Percentiles rank a stretch among this genome's conserved stretches.
These are phyloP conservation scores for Camelus dromedarius DNA, from an alignment of 2,113 vertebrate genomes.

Conservation along the genomic window DNA sequence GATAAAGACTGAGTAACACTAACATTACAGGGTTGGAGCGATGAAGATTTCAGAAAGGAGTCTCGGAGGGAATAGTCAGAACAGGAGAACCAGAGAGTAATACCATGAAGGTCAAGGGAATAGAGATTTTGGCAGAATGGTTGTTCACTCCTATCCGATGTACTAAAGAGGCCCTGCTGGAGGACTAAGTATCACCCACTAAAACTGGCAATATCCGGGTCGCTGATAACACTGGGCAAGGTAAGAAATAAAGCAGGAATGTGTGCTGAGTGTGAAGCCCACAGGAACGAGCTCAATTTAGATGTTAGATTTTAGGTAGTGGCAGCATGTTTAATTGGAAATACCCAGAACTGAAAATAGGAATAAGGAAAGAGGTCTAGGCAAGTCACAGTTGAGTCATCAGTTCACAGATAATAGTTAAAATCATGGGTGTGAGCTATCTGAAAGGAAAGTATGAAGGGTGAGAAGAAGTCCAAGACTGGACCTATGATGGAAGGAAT, in stretches of 20 bases:
- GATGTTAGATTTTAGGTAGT: slow-evolving; percentile 8
- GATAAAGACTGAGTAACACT: not conserved
- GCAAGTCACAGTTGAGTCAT: slow-evolving; percentile 13
- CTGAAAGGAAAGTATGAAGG: not conserved
- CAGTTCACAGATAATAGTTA: not conserved
- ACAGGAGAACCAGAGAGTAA: not conserved
- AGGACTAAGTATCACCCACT: not conserved
- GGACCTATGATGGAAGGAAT: slow-evolving; percentile 35
- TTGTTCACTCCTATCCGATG: not conserved
- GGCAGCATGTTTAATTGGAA: not conserved
- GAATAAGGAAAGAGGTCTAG: not conserved
- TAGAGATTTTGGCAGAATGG: not conserved
- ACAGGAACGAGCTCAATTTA: not conserved
- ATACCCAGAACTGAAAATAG: not conserved
- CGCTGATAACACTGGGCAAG: not conserved
- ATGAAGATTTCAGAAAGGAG: not conserved
- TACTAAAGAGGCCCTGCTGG: not conserved
- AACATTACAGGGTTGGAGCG: not conserved
- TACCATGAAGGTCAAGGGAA: not conserved
- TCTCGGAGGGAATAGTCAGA: not conserved
- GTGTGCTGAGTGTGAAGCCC: not conserved
- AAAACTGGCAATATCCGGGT: not conserved
- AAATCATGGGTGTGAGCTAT: not conserved
- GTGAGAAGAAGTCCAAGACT: not conserved
- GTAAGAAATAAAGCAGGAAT: not conserved